Percentiles rank a stretch among this genome's conserved stretches.
Evolutionary conservation across 2,888 invertebrate species (phyloP).

Genomic region (Cheilosia pagana): DNA sequence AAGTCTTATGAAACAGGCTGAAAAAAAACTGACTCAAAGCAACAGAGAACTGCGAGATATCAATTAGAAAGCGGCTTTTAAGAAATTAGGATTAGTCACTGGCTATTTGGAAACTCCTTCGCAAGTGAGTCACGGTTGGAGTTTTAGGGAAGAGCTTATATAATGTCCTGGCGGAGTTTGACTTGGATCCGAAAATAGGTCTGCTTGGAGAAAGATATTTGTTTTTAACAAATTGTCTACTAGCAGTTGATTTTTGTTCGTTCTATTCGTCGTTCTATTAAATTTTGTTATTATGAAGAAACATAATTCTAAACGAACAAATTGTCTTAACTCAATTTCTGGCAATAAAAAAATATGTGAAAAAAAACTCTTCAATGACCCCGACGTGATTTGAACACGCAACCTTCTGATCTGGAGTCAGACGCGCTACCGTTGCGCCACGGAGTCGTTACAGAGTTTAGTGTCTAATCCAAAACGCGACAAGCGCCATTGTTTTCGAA

Average conservation of each 20-base stretch:
- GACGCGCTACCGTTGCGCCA: constrained; percentile 75
- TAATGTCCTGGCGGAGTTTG: too few species aligned
- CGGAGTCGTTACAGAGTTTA: constrained; percentile 19
- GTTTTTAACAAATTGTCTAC: too few species aligned
- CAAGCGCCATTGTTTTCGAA: too few species aligned
- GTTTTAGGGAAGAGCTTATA: neutral
- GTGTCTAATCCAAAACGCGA: too few species aligned
- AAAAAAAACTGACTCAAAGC: neutral
- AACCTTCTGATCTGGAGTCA: constrained; percentile 74
- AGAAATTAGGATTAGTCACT: constrained; percentile 39
- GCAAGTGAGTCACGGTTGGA: neutral
- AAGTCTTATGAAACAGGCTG: constrained; percentile 31
- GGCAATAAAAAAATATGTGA: too few species aligned
- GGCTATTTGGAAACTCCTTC: neutral
- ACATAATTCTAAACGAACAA: too few species aligned
- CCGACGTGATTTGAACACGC: constrained; percentile 75
- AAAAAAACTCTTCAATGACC: constrained; percentile 29
- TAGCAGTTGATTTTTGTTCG: too few species aligned
- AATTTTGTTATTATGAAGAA: too few species aligned
- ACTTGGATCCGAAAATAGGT: too few species aligned
- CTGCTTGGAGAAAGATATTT: too few species aligned
- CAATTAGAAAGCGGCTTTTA: constrained; percentile 26
- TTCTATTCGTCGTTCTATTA: too few species aligned
- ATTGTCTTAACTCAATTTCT: too few species aligned
- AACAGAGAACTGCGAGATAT: neutral